These are phyloP conservation scores for Pedicia rivosa DNA, from an alignment of 2,888 invertebrate genomes.

Conservation along the genomic window DNA sequence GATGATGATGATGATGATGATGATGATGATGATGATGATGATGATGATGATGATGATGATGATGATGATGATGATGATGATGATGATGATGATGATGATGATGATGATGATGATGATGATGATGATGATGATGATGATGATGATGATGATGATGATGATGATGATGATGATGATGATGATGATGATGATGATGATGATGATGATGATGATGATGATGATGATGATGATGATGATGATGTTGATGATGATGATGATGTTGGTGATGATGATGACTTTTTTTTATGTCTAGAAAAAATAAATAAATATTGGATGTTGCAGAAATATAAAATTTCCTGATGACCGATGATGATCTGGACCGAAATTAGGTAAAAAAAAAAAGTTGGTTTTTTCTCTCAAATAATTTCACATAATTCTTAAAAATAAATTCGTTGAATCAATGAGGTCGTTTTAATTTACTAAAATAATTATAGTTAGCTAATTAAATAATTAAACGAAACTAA, in stretches of 20 bases:
- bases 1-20: background rate
- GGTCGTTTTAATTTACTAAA: too few relatives aligned
- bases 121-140: slow-evolving; percentile 3
- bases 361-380: too few relatives aligned
- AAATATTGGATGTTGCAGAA: too few relatives aligned
- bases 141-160: slow-evolving; percentile 2
- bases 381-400: too few relatives aligned
- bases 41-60: slow-evolving; percentile 1
- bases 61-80: background rate
- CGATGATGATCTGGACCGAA: too few relatives aligned
- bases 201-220: slow-evolving; percentile 2
- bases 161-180: slow-evolving; percentile 2
- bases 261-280: background rate
- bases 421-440: too few relatives aligned
- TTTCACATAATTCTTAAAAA: too few relatives aligned
- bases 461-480: too few relatives aligned
- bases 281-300: too few relatives aligned
- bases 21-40: slow-evolving; percentile 1
- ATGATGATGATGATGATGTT: slow-evolving; percentile 2
- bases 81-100: slow-evolving; percentile 1
- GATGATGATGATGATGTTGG: slow-evolving; percentile 1
- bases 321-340: too few relatives aligned
- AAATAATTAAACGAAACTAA: too few relatives aligned
- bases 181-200: slow-evolving; percentile 2
- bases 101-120: slow-evolving; percentile 2